phyloP scores from a whole-genome alignment of 2,113 vertebrate genomes.

The Pongo abelii region DNA sequence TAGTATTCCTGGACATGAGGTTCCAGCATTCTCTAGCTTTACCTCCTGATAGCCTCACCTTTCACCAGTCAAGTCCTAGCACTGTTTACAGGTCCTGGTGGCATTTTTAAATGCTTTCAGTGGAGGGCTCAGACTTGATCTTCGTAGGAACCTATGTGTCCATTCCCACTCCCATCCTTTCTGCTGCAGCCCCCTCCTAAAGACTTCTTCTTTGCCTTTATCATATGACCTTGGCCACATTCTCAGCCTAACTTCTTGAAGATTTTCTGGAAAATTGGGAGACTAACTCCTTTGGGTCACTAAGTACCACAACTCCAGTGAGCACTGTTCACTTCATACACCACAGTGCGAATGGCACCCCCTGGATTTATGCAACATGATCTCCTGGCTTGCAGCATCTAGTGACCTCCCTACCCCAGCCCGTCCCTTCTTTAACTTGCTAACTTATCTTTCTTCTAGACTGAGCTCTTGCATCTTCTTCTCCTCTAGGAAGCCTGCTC shows the following conservation, averaged over 20 bases:
- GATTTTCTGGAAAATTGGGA: not conserved
- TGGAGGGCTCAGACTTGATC: not conserved
- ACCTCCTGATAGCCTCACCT: not conserved
- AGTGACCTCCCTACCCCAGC: not conserved
- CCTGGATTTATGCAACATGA: not conserved
- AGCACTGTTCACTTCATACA: not conserved
- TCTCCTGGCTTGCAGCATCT: not conserved
- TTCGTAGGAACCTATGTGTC: not conserved
- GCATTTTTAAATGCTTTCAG: not conserved
- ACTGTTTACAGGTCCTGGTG: not conserved
- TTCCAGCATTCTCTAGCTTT: not conserved
- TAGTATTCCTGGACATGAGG: not conserved
- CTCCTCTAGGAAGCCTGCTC: not conserved
- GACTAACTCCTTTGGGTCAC: not conserved
- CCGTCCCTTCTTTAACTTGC: not conserved
- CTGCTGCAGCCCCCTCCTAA: not conserved
- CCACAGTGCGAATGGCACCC: not conserved
- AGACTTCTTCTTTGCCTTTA: not conserved
- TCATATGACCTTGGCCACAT: not conserved
- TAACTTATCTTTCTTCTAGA: not conserved
- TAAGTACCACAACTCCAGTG: not conserved
- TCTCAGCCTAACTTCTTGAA: slow-evolving; percentile 29
- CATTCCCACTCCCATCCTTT: not conserved
- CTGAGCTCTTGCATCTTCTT: not conserved
- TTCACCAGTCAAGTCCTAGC: not conserved